A percentile compares a stretch with the other conserved stretches of the same genome.
phyloP scores from a whole-genome alignment of 2,888 invertebrate genomes.

The Hirudinaria manillensis region DNA sequence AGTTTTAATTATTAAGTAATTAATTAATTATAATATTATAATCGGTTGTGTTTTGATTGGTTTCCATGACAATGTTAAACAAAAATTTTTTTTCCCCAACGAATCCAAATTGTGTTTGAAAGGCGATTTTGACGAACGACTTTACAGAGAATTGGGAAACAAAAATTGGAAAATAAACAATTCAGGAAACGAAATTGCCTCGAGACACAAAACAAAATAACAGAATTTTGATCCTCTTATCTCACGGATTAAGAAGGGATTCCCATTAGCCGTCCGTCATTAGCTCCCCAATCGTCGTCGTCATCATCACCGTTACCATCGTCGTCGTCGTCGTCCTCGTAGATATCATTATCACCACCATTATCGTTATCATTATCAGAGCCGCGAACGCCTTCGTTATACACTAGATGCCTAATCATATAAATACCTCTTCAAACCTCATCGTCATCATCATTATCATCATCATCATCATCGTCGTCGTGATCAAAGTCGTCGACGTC shows the following conservation, averaged over 20 bases:
- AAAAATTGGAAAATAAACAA: no score
- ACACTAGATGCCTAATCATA: not conserved
- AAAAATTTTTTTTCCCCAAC: no score
- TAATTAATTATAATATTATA: no score
- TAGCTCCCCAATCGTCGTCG: not conserved
- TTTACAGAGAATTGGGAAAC: no score
- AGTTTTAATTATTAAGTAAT: no score
- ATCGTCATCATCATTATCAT: constrained; percentile 12
- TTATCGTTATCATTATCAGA: not conserved
- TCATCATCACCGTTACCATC: not conserved
- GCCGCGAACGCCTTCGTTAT: not conserved
- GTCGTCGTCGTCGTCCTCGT: not conserved
- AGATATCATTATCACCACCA: not conserved
- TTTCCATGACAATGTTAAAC: no score
- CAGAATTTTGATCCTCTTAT: no score
- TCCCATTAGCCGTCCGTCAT: no score
- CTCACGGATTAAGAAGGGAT: no score
- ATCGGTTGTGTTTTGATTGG: no score
- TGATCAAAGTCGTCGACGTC: not conserved
- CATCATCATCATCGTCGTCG: not conserved
- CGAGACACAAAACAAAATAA: no score
- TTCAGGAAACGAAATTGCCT: no score
- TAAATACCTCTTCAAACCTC: constrained; percentile 11
- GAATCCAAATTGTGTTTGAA: not conserved
- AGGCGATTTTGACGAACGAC: not conserved